Conservation (phyloP, 2,113 vertebrate genomes). For the Tenebrosternarchus preto region DNA sequence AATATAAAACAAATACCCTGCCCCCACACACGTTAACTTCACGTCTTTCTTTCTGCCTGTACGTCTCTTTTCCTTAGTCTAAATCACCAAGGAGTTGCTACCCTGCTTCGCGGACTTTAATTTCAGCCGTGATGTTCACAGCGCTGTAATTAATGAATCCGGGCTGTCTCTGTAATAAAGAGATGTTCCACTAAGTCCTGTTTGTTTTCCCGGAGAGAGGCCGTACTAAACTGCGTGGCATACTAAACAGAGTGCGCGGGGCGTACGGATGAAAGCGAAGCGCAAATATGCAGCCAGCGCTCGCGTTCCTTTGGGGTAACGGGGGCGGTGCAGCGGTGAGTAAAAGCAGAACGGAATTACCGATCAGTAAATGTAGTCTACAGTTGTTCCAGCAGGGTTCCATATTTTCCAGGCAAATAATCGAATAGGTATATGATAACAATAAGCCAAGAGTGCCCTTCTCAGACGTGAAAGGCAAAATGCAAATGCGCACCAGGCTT, state of each 20-base stretch:
- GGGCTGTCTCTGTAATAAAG: constrained; percentile 49
- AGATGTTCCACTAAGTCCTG: constrained; percentile 50
- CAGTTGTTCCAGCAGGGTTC: not conserved
- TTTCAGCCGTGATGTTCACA: constrained; percentile 41
- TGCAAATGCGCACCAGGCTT: not conserved
- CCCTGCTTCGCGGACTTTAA: constrained; percentile 26
- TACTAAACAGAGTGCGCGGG: constrained; percentile 42
- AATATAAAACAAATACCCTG: not conserved
- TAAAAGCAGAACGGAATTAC: constrained; percentile 28
- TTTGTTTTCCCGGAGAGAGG: constrained; percentile 48
- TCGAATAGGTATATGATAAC: too few relatives aligned
- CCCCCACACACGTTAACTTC: not conserved
- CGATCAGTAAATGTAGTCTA: not conserved
- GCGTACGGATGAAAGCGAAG: constrained; percentile 29
- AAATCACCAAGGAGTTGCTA: not conserved
- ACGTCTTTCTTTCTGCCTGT: too few relatives aligned
- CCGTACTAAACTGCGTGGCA: constrained; percentile 21
- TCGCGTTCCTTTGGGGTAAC: constrained; percentile 22
- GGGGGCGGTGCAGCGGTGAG: constrained; percentile 10
- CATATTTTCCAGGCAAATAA: not conserved
- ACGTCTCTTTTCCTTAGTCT: not conserved
- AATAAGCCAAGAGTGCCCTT: not conserved
- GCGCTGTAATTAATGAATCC: constrained; percentile 48
- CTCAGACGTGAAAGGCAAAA: not conserved
- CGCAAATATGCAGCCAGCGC: not conserved